Evolutionary conservation across 2,113 vertebrate species (phyloP).

Genomic region (Marcusenius ussheri): DNA sequence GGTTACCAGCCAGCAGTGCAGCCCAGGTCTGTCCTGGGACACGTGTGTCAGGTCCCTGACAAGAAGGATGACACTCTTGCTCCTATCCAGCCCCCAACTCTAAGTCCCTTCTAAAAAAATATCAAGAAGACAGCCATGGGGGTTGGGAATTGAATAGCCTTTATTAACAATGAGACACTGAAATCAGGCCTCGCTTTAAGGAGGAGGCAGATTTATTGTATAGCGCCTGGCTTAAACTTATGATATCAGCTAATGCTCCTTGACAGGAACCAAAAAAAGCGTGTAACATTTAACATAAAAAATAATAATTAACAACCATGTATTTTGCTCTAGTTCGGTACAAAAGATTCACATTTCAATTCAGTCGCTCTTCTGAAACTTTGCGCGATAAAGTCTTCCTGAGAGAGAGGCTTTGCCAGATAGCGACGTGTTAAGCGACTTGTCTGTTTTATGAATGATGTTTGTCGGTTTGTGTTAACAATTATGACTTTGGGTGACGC

Average conservation of each 20-base stretch:
- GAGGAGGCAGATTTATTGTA: background rate
- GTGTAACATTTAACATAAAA: background rate
- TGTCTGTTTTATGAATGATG: background rate
- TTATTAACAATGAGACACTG: background rate
- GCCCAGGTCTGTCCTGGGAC: background rate
- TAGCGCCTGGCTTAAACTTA: background rate
- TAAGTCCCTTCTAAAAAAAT: background rate
- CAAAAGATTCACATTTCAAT: background rate
- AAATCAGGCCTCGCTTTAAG: background rate
- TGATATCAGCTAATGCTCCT: background rate
- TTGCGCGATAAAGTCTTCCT: background rate
- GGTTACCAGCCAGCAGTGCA: slow-evolving; percentile 11
- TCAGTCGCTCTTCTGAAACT: background rate
- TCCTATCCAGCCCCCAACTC: background rate
- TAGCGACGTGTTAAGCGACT: background rate
- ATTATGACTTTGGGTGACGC: slow-evolving; percentile 11
- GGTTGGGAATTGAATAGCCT: background rate
- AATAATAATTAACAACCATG: background rate
- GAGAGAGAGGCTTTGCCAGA: background rate
- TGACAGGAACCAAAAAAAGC: background rate
- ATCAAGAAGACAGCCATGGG: background rate
- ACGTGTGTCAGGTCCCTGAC: background rate
- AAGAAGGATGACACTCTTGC: slow-evolving; percentile 13
- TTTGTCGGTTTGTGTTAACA: background rate
- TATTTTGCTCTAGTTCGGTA: background rate